Conservation (phyloP, 2,113 vertebrate genomes). For the Genyomyrus donnyi region DNA sequence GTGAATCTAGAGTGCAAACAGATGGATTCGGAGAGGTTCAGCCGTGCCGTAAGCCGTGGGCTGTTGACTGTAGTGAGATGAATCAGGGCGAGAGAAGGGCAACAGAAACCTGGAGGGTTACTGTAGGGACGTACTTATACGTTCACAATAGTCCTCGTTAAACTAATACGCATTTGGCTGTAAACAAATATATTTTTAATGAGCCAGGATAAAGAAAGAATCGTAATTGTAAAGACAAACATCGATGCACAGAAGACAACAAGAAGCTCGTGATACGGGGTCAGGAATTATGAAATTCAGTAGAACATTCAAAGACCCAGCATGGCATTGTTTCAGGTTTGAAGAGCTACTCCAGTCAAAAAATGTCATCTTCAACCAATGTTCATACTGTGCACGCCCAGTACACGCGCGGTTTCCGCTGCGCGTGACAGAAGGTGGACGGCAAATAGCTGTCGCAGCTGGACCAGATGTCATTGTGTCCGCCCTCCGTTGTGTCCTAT, state of each 20-base stretch:
- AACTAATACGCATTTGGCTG: background rate
- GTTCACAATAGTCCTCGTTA: background rate
- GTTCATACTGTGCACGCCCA: background rate
- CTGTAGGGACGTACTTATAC: background rate
- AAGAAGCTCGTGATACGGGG: background rate
- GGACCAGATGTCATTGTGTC: background rate
- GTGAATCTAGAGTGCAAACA: background rate
- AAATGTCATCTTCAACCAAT: background rate
- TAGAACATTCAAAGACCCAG: background rate
- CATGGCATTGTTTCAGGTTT: background rate
- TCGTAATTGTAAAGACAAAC: background rate
- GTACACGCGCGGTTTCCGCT: background rate
- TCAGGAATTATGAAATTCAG: background rate
- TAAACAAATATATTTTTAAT: constrained; percentile 1
- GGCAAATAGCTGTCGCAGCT: background rate
- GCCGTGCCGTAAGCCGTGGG: background rate
- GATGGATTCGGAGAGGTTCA: background rate
- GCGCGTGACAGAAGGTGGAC: background rate
- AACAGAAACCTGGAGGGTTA: background rate
- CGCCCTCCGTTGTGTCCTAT: background rate
- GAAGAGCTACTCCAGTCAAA: background rate
- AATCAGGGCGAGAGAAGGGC: background rate
- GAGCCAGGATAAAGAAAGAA: background rate
- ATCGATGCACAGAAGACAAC: background rate
- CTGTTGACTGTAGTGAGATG: background rate